Percentiles rank a stretch among this genome's conserved stretches.
Conservation (phyloP, 1,140 invertebrate species). For the Drosophila bocqueti region DNA sequence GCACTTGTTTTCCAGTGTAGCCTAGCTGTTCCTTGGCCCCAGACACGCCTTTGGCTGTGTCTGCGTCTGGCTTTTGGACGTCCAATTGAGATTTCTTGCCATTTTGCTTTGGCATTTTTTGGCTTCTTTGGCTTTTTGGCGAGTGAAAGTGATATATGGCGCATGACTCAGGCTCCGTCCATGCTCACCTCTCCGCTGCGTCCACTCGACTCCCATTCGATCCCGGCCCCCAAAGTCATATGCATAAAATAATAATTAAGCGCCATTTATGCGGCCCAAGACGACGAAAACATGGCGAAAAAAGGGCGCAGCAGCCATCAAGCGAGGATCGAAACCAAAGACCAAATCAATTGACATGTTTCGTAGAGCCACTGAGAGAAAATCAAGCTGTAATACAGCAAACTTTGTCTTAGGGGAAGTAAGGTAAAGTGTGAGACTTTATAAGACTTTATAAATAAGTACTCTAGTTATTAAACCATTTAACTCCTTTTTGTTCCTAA, state of each 20-base stretch:
- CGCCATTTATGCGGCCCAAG: slow-evolving; percentile 63
- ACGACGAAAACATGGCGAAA: slow-evolving; percentile 57
- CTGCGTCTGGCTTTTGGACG: slow-evolving; percentile 47
- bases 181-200: slow-evolving; percentile 24
- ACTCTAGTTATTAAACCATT: neutral
- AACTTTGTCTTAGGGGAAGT: neutral
- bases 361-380: slow-evolving; percentile 30
- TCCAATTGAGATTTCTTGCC: slow-evolving; percentile 72
- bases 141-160: slow-evolving; percentile 81
- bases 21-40: slow-evolving; percentile 47
- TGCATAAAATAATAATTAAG: slow-evolving; percentile 81
- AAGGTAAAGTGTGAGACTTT: no score
- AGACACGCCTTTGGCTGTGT: slow-evolving; percentile 66
- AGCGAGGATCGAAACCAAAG: slow-evolving; percentile 29
- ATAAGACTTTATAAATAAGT: no score
- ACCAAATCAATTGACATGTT: slow-evolving; percentile 70
- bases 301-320: slow-evolving; percentile 73
- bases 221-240: slow-evolving; percentile 53
- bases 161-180: slow-evolving; percentile 67
- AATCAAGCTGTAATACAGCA: neutral
- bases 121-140: slow-evolving; percentile 50
- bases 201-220: slow-evolving; percentile 1
- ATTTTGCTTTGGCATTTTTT: slow-evolving; percentile 45
- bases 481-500: no score
- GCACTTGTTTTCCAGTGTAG: neutral